Evolutionary conservation across 2,113 vertebrate genomes (phyloP).

Genomic region (Pygoscelis antarcticus): DNA sequence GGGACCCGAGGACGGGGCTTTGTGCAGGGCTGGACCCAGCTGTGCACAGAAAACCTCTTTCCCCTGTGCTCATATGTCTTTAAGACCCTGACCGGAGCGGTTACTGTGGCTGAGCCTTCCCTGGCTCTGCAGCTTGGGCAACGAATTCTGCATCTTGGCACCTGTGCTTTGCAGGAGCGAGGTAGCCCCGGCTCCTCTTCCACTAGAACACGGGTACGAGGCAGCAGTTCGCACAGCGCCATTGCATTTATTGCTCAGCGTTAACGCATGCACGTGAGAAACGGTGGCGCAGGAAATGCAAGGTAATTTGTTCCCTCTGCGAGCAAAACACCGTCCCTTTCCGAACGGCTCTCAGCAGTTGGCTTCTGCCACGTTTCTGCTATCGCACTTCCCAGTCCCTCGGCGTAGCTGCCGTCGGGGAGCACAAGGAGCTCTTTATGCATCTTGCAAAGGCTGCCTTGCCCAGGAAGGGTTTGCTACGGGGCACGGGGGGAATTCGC

Average conservation of each 20-base stretch:
- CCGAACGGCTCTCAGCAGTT: neutral
- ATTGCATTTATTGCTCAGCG: neutral
- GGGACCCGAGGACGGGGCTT: accelerated
- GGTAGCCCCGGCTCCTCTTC: neutral
- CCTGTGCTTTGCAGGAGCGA: neutral
- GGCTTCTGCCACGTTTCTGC: neutral
- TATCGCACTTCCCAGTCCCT: neutral
- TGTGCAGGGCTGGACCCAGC: neutral
- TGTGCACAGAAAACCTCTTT: neutral
- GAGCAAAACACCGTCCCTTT: neutral
- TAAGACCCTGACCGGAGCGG: neutral
- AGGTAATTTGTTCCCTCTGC: neutral
- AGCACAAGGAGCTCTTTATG: constrained; percentile 56
- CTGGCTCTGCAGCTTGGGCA: neutral
- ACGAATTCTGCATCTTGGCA: accelerated
- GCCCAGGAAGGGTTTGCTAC: constrained; percentile 28
- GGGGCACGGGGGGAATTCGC: neutral
- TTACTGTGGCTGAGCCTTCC: neutral
- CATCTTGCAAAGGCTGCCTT: constrained; percentile 3
- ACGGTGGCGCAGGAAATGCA: accelerated
- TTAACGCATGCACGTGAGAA: neutral
- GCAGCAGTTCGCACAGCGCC: neutral
- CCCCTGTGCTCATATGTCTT: accelerated
- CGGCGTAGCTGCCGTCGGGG: neutral
- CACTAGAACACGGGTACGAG: no score